Conservation (phyloP, 2,797 vertebrate genomes). For the Thalassophryne amazonica region DNA sequence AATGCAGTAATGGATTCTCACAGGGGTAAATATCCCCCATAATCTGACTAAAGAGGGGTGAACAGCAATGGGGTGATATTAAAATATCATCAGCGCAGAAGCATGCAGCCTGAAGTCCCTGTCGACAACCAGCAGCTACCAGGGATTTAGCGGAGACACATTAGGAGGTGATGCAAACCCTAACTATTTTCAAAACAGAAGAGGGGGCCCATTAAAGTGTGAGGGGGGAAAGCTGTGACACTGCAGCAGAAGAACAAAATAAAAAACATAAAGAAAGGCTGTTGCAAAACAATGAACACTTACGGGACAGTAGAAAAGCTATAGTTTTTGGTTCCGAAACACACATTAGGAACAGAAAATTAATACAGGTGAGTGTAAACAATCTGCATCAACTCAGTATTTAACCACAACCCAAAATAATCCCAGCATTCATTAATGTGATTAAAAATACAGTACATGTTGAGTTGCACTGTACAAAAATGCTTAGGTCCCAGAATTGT, state of each 20-base stretch:
- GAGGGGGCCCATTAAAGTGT: background rate
- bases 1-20: slow-evolving; percentile 69
- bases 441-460: too few species aligned
- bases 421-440: too few species aligned
- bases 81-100: slow-evolving; percentile 60
- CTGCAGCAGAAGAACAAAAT: background rate
- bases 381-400: too few species aligned
- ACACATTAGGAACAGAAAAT: too few species aligned
- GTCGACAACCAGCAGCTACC: slow-evolving; percentile 22
- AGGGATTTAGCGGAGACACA: slow-evolving; percentile 24
- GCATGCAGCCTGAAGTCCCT: slow-evolving; percentile 24
- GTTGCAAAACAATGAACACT: slow-evolving; percentile 7
- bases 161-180: slow-evolving; percentile 49
- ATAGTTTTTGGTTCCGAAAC: too few species aligned
- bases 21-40: slow-evolving; percentile 55
- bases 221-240: background rate
- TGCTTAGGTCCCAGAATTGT: too few species aligned
- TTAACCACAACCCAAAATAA: too few species aligned
- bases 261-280: background rate
- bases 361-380: too few species aligned
- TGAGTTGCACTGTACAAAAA: too few species aligned
- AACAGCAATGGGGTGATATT: slow-evolving; percentile 64
- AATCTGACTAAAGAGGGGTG: slow-evolving; percentile 60
- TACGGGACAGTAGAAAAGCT: too few species aligned
- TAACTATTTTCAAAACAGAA: slow-evolving; percentile 18